Evolutionary conservation across 2,797 vertebrate genomes (phyloP), one percentile per base, ranked within the genome.

Genomic region (Chelmon rostratus): DNA sequence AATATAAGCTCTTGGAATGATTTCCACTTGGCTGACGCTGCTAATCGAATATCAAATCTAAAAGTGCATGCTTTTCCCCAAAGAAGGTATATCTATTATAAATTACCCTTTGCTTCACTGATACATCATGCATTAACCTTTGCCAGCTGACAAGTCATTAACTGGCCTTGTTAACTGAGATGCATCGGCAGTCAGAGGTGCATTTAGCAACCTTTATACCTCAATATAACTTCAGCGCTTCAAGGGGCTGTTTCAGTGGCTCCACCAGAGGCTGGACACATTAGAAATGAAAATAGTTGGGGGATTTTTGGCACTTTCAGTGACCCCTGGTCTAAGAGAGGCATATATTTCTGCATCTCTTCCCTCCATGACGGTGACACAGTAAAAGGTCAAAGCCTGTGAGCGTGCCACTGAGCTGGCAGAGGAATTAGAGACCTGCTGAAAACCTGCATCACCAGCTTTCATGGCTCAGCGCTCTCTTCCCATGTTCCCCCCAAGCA

Each of bases 51-150:
- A 86, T 79, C 71, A 85, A 90, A 88, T 89, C 72, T 86, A 84
- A 91, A 83, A 42, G 58, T 63, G 75, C 79, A 82, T 50, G 58
- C 62, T 63, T 85, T 76, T 79, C 49, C 64, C 57, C 67, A 76
- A 86, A 91, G 68, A 87, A 92, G 72, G 71, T 82, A 82, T 88
- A 89, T 92, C 85, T 86, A 91, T 93, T 87, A 90, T 89, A 88
- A 90, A 93, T 93, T 86, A 92, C 81, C 91, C 86, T 93, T 93
- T 93, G 86, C 84, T 79, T 83, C 83, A 75, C 80, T 84, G 83
- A 91, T 92, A 88, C 87, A 89, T 94, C 88, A 88, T 79, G 76
- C 87, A 88, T 92, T 94, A 93, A 94, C 94, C 91, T 94, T 95
- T 95, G 70, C 85, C 78, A 82, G 81, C 67, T 85, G 90, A 91